These are phyloP conservation scores for Tetraodon nigroviridis DNA, from an alignment of 2,113 vertebrate genomes.

Conservation along the genomic window DNA sequence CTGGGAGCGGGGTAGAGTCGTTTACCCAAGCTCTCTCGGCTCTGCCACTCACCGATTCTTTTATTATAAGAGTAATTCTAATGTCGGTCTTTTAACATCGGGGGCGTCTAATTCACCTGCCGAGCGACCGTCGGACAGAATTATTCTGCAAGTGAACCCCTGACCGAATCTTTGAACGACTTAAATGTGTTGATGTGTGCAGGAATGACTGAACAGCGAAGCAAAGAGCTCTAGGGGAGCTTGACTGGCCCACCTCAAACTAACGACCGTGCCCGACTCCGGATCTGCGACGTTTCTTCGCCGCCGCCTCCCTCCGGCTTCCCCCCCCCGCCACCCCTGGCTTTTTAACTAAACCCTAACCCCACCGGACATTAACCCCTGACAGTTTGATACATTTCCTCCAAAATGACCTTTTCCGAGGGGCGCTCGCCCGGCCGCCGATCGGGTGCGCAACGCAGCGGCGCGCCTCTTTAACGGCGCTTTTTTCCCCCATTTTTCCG, in stretches of 20 bases:
- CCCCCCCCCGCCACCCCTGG: no score
- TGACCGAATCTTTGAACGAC: constrained; percentile 7
- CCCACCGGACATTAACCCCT: not conserved
- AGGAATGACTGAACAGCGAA: constrained; percentile 27
- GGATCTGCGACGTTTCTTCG: not conserved
- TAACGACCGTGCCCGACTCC: constrained; percentile 9
- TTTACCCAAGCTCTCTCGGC: constrained; percentile 1
- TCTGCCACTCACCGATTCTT: not conserved
- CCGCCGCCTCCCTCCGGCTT: not conserved
- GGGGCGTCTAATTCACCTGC: constrained; percentile 6
- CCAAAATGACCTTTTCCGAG: constrained; percentile 21
- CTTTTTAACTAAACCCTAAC: not conserved
- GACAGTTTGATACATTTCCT: constrained; percentile 6
- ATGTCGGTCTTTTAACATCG: not conserved
- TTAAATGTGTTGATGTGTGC: constrained; percentile 23
- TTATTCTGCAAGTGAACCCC: not conserved
- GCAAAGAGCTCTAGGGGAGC: constrained; percentile 24
- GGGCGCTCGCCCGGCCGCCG: constrained; percentile 45
- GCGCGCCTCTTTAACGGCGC: constrained; percentile 52
- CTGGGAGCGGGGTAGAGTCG: constrained; percentile 4
- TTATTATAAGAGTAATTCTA: not conserved
- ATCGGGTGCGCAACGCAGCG: constrained; percentile 42
- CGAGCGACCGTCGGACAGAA: constrained; percentile 8
- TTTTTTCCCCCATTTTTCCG: constrained; percentile 4
- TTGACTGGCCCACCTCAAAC: constrained; percentile 9